Base-by-base conservation (phyloP, 2,797 vertebrate species). In the Enteromius argenteus region DNA sequence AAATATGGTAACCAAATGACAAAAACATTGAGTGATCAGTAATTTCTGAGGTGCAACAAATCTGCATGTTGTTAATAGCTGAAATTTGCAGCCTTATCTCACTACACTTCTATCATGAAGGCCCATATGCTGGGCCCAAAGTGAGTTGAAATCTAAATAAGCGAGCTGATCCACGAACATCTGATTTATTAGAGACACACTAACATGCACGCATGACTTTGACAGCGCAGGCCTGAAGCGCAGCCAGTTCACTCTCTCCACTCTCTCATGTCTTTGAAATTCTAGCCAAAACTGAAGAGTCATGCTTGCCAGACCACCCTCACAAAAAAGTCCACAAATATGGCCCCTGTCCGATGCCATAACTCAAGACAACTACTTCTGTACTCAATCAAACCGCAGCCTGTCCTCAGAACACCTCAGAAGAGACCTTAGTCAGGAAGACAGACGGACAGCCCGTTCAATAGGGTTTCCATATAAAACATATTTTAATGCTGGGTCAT, bases 391-490 rank as follows among this genome's bases (percentile, higher is more conserved):
- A 78, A 78, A 46, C 49, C 1, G 1, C 46, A 69, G 23, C 17
- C 49, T 78, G 82, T 84, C 82, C 82, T 84, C 64, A 84, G 35
- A 35, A 56, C 21, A 78, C 74, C 74, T 49, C 51, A 46, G 51
- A 60, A 66, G 10, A 79, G 30, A 49, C 17, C 23, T 49, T 49
- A 64, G 23, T 66, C 23, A 49, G 39, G n/a, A 27, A 27, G 58
- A n/a, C 17, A 64, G 39, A 79, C 1, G 37, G 7, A 44, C n/a
- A 17, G 13, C n/a, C 17, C 10, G 4, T 60, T 37, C 4, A 42
- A 42, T 58, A n/a, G 21, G 14, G 0, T 58, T 37, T 42, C 6
- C 21, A 76, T 13, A 46, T 44, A 37, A 60, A 11, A 42, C 37
- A 44, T 5, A 42, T 39, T 42, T 19, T 44, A 60, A 60, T 11